Conservation (phyloP, 1,140 invertebrate genomes). For the Lordiphosa clarofinis region DNA sequence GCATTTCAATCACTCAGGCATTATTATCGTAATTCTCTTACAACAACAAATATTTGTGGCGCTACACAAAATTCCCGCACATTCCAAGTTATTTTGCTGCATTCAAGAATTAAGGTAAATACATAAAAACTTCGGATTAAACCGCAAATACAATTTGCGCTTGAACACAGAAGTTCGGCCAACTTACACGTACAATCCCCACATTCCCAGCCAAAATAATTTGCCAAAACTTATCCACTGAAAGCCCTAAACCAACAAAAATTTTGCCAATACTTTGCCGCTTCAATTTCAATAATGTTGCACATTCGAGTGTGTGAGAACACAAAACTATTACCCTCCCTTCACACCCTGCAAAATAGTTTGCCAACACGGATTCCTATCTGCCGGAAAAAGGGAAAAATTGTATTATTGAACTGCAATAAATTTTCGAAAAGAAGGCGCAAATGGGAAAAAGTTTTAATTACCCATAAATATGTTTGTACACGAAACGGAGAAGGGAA, state of each 20-base stretch:
- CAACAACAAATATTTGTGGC: too few species aligned
- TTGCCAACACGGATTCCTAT: slow-evolving; percentile 44
- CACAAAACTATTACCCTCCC: slow-evolving; percentile 43
- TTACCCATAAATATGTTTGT: slow-evolving; percentile 76
- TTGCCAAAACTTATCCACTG: slow-evolving; percentile 51
- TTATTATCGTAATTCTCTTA: too few species aligned
- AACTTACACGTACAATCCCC: neutral
- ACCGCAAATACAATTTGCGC: slow-evolving; percentile 1
- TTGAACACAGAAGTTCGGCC: slow-evolving; percentile 1
- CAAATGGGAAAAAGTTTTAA: slow-evolving; percentile 77
- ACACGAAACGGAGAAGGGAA: slow-evolving; percentile 35
- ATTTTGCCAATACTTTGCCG: slow-evolving; percentile 34
- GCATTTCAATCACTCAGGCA: too few species aligned
- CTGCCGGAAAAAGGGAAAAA: slow-evolving; percentile 45
- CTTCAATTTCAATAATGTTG: slow-evolving; percentile 69
- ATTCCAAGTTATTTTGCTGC: too few species aligned
- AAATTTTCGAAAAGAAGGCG: slow-evolving; percentile 66
- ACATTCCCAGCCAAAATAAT: slow-evolving; percentile 50
- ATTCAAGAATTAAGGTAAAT: too few species aligned
- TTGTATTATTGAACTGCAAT: slow-evolving; percentile 71
- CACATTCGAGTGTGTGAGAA: slow-evolving; percentile 59
- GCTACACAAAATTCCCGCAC: too few species aligned
- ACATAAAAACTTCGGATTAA: neutral
- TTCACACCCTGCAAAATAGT: slow-evolving; percentile 39
- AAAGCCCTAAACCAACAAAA: slow-evolving; percentile 24